Evolutionary conservation across 2,797 vertebrate species (phyloP), one percentile per base, ranked within the genome.

Genomic region (Oreochromis grahami): DNA sequence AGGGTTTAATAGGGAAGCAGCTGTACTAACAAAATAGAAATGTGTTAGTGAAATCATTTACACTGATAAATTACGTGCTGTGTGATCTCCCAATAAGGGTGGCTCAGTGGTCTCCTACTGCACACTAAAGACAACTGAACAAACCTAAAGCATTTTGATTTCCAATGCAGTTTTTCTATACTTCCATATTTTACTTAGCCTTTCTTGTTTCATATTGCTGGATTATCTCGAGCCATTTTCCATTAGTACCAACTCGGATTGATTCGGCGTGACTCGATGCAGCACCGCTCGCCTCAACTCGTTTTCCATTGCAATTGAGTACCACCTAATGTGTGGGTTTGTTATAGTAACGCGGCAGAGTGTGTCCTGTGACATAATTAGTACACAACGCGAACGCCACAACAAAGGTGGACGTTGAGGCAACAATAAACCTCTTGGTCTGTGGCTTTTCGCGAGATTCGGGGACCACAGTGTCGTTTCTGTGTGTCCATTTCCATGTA

Each of bases 11-110:
- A 17, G 21, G 52, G 21, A 84, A 63, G 74, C 53, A 14, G 14
- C 68, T 48, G 1, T 4, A 19, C 13, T 6, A 65, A 84, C 55
- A 17, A 74, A 81, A 80, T 26, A 1, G 58, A 78, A 78, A 86
- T 60, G 12, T 48, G 13, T 52, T n/a, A 29, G 32, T 53, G 29
- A 65, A 26, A 26, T 29, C 4, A 77, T 9, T 84, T 24, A 56
- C 19, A n/a, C 53, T 79, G 76, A 76, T 14, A 80, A 81, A 80
- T 82, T 19, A 70, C 5, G 38, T 6, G 29, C 55, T 12, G 43
- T 70, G 19, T 76, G 6, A 76, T 48, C 68, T 76, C 8, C 7
- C 10, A 52, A n/a, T n/a, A 45, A 84, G 8, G 10, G 5, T 26
- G 53, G 12, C 3, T 38, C 24, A 51, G 89, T 81, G 55, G 34